Base-by-base conservation (phyloP, 2,797 vertebrate genomes). In the Brotogeris chrysoptera region DNA sequence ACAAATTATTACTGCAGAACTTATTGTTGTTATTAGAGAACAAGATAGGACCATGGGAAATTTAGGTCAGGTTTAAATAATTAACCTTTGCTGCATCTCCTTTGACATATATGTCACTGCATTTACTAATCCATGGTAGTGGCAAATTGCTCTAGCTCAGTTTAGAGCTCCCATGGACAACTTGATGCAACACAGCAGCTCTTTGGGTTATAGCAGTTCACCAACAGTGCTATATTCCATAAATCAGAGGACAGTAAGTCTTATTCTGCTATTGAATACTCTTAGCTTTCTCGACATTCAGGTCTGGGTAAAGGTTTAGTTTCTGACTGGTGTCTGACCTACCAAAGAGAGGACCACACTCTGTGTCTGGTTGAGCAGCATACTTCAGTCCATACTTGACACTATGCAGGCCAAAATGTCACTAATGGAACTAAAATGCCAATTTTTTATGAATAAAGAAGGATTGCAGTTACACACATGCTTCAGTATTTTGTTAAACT, bases 51-150 rank as follows among this genome's bases (percentile, higher is more conserved):
- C 43, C 28, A 13, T 53, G 44, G 23, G n/a, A 86, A 90, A 82
- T 88, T 49, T 53, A 88, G 52, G 86, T 85, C 80, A 92, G 17
- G 84, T 80, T 90, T 95, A 84, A 92, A 95, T 80, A 93, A 94
- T 83, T 91, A 81, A 88, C 44, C n/a, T 47, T 86, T 70, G 17
- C 14, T 47, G 23, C 16, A 60, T 59, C 28, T 86, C 66, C 55
- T 80, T 66, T 65, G 78, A 77, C 30, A 94, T 81, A 77, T 34
- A 76, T 0, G 2, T 23, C 23, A 32, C 9, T 15, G 19, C 4
- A 2, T 86, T 94, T 86, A 70, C 77, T 74, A 86, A 88, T 65
- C 61, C 28, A 16, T 5, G 13, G 20, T 16, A 83, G 49, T 18
- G 32, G 46, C 65, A 93, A 90, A 83, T 78, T 57, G n/a, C 74